phyloP scores from a whole-genome alignment of 2,888 invertebrate genomes.

The Poecilus cupreus region DNA sequence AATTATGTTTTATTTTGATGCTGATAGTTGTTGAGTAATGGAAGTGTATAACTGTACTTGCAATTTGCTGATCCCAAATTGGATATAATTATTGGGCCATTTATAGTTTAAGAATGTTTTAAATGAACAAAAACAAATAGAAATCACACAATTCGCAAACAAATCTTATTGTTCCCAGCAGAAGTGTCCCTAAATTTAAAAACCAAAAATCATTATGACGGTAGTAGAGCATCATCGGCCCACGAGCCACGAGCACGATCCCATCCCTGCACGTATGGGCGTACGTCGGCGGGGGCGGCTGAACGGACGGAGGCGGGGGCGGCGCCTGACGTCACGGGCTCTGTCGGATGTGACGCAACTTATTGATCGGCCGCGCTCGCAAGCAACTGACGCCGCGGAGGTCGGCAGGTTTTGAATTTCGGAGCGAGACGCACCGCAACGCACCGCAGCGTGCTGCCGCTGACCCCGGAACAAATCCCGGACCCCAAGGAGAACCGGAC shows the following conservation, averaged over 20 bases:
- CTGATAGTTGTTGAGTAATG: too few species aligned
- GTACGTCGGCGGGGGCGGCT: slow-evolving; percentile 29
- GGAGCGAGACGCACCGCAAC: slow-evolving; percentile 3
- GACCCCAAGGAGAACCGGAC: background rate
- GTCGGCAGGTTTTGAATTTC: slow-evolving; percentile 29
- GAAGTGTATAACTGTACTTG: too few species aligned
- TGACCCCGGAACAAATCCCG: slow-evolving; percentile 6
- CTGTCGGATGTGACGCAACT: slow-evolving; percentile 64
- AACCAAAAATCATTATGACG: slow-evolving; percentile 28
- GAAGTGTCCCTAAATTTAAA: too few species aligned
- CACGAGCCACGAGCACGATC: background rate
- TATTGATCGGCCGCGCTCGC: slow-evolving; percentile 62
- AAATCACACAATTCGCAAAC: too few species aligned
- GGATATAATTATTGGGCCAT: too few species aligned
- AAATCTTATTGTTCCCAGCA: too few species aligned
- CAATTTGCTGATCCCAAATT: too few species aligned
- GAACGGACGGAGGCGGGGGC: background rate
- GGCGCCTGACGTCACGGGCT: slow-evolving; percentile 62
- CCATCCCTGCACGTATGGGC: slow-evolving; percentile 11
- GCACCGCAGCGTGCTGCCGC: background rate
- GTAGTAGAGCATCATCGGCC: background rate
- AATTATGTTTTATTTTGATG: too few species aligned
- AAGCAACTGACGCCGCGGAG: background rate
- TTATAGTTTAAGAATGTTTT: too few species aligned
- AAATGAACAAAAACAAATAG: too few species aligned